Evolutionary conservation across 2,797 vertebrate genomes (phyloP).

Genomic region (Aplochiton taeniatus): DNA sequence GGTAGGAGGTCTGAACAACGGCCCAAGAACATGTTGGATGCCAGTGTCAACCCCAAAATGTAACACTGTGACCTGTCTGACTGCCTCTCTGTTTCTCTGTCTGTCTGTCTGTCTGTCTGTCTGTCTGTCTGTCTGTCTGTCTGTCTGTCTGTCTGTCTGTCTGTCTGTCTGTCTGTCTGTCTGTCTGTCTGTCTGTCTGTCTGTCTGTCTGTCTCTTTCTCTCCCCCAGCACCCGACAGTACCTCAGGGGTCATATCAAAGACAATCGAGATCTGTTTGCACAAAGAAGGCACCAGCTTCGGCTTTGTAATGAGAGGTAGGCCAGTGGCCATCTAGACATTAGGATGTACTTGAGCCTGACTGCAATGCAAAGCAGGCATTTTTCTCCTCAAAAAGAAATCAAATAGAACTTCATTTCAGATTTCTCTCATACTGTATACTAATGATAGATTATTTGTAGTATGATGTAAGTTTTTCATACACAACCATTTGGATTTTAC

Average conservation of each 20-base stretch:
- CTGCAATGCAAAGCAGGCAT: too few species aligned
- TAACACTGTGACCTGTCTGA: not conserved
- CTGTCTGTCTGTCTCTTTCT: conserved; percentile 7
- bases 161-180: not conserved
- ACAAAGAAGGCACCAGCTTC: conserved; percentile 95
- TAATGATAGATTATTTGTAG: too few species aligned
- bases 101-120: not conserved
- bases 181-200: not conserved
- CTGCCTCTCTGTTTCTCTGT: not conserved
- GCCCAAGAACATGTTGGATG: too few species aligned
- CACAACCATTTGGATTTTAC: too few species aligned
- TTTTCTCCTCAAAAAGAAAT: too few species aligned
- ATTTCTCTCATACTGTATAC: too few species aligned
- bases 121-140: conserved; percentile 1
- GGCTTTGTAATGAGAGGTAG: conserved; percentile 96
- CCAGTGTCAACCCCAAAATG: too few species aligned
- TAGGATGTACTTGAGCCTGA: too few species aligned
- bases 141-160: conserved; percentile 1
- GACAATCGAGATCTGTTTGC: conserved; percentile 93
- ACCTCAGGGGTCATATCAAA: conserved; percentile 89
- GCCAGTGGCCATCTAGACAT: conserved; percentile 3
- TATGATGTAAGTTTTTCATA: too few species aligned
- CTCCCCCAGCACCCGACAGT: conserved; percentile 83
- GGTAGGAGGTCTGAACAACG: conserved; percentile 68
- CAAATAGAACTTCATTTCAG: too few species aligned